Evolutionary conservation across 2,797 vertebrate species (phyloP), one percentile per base, ranked within the genome.

Genomic region (Mus spretus): DNA sequence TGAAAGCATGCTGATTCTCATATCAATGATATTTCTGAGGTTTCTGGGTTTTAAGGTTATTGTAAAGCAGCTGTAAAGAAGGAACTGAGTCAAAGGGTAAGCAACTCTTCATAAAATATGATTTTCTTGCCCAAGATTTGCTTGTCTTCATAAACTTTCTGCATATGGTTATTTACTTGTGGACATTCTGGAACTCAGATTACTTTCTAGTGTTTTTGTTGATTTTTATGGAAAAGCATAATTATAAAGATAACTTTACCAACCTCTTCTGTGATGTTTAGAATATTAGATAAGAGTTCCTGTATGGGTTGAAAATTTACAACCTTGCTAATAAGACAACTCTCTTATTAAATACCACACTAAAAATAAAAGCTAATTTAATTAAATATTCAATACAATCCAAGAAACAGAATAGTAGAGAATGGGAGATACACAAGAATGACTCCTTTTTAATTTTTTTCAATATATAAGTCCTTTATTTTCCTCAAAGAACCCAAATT

Each of bases 291-390:
- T 91, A 47, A 94, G 55, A 91, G 40, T 72, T 91, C 20, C 84
- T 90, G 3, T 57, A 26, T 89, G 20, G 86, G 3, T 84, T 87
- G 15, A 93, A n/a, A 74, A 22, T 83, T 79, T 37, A 31, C 65
- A 94, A 74, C 10, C 44, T 61, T 94, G 20, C 4, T 85, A 93
- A 59, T 79, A 89, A 44, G 34, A 57, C 87, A 86, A 44, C 2
- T 55, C 77, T 96, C 65, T 94, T 31, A 65, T 57, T 89, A 40
- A 55, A 83, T 3, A 82, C 20, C 37, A 85, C 55, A 19, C 19
- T 44, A 90, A 90, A 96, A 96, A 61, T 17, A 93, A 70, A 93
- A 77, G 19, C 74, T 80, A 75, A 57, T 93, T 19, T 37, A 57
- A 86, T 50, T 75, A 6, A 75, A 78, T 70, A 72, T 57, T 86